Conservation (phyloP, 2,888 invertebrate genomes). For the Machimus atricapillus region DNA sequence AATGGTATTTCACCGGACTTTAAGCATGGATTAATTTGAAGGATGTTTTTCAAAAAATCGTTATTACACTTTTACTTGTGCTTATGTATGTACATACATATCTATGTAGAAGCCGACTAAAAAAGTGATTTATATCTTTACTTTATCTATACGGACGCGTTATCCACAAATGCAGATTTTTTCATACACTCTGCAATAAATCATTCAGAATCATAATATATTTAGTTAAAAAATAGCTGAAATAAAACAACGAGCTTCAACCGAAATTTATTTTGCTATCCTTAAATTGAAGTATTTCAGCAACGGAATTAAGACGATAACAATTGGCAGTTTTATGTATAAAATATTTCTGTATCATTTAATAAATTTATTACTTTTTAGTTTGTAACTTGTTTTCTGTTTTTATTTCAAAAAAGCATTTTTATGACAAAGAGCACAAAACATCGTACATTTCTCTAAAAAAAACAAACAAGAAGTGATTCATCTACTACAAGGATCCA, state of each 20-base stretch:
- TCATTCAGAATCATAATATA: background rate
- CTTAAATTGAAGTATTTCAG: background rate
- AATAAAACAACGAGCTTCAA: constrained; percentile 14
- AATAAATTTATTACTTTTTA: background rate
- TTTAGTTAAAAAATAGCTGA: background rate
- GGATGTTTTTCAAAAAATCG: no score
- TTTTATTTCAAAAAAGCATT: background rate
- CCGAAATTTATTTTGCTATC: background rate
- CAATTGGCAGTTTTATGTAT: constrained; percentile 20
- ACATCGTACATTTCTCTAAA: background rate
- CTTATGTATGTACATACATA: no score
- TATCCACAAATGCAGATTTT: no score
- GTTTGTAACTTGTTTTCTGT: background rate
- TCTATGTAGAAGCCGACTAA: no score
- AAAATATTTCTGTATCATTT: background rate
- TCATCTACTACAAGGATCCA: background rate
- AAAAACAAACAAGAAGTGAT: background rate
- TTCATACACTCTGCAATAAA: background rate
- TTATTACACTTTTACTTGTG: no score
- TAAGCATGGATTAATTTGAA: no score
- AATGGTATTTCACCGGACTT: no score
- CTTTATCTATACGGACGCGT: no score
- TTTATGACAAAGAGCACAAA: background rate
- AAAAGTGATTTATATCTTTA: no score
- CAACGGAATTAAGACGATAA: background rate